Evolutionary conservation across 2,888 invertebrate genomes (phyloP).

Genomic region (Lithophane socia): DNA sequence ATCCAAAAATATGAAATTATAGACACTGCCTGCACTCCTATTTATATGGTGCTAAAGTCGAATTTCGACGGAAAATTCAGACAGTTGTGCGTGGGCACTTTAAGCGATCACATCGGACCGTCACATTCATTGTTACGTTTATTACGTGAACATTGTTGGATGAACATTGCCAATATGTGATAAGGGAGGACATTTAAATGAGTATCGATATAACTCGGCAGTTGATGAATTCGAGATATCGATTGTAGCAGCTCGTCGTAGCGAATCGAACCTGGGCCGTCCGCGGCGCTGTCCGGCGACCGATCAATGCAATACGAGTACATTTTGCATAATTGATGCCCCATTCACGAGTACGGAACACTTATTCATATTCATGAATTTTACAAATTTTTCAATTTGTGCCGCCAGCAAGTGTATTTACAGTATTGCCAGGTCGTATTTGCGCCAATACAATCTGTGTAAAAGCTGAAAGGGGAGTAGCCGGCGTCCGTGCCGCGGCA

Average conservation of each 20-base stretch:
- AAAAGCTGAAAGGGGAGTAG: slow-evolving; percentile 79
- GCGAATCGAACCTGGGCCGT: slow-evolving; percentile 74
- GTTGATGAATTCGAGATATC: slow-evolving; percentile 71
- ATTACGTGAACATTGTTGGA: slow-evolving; percentile 73
- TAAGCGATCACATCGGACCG: slow-evolving; percentile 66
- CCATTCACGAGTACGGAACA: slow-evolving; percentile 85
- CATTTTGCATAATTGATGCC: slow-evolving; percentile 89
- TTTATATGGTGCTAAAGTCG: slow-evolving; percentile 60
- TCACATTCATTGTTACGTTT: slow-evolving; percentile 76
- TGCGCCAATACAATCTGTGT: slow-evolving; percentile 86
- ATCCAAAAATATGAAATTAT: slow-evolving; percentile 64
- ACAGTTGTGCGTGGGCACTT: slow-evolving; percentile 60
- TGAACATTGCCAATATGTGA: slow-evolving; percentile 74
- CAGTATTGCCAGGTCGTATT: slow-evolving; percentile 83
- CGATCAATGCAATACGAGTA: slow-evolving; percentile 85
- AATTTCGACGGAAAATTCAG: slow-evolving; percentile 50
- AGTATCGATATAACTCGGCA: slow-evolving; percentile 70
- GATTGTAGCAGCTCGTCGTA: slow-evolving; percentile 69
- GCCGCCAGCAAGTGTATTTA: slow-evolving; percentile 85
- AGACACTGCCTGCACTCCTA: slow-evolving; percentile 47
- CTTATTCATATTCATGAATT: slow-evolving; percentile 90
- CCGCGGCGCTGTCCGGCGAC: slow-evolving; percentile 69
- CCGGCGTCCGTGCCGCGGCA: slow-evolving; percentile 69
- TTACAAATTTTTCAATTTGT: slow-evolving; percentile 88
- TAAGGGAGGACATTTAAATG: slow-evolving; percentile 73